These are phyloP conservation scores for Hippotragus niger DNA, from an alignment of 2,113 vertebrate species.

Conservation along the genomic window DNA sequence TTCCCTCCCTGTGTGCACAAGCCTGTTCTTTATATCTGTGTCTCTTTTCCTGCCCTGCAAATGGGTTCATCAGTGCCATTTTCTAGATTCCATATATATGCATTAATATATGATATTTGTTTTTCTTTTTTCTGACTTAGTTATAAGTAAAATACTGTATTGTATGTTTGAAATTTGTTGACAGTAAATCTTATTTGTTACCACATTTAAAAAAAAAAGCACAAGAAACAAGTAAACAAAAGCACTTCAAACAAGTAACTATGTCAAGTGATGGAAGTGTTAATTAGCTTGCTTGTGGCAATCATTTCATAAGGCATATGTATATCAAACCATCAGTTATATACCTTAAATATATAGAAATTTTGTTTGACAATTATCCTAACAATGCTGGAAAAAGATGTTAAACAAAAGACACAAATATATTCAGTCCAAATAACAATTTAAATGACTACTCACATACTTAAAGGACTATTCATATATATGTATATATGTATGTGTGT, in stretches of 20 bases:
- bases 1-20: neutral
- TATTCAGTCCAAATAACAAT: neutral
- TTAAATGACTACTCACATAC: neutral
- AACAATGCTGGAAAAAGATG: neutral
- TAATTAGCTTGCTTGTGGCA: neutral
- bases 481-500: neutral
- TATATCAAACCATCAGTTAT: neutral
- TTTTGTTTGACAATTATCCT: neutral
- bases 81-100: neutral
- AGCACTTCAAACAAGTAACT: neutral
- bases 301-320: neutral
- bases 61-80: neutral
- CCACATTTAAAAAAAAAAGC: neutral
- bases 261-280: neutral
- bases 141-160: neutral
- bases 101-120: neutral
- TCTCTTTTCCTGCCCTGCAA: neutral
- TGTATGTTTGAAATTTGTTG: neutral
- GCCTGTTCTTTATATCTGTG: neutral
- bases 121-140: neutral
- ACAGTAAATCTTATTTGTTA: neutral
- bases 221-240: neutral
- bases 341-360: neutral
- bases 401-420: neutral
- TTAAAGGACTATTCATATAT: neutral